phyloP scores from a whole-genome alignment of 2,888 invertebrate genomes.

The Papilio demoleus region DNA sequence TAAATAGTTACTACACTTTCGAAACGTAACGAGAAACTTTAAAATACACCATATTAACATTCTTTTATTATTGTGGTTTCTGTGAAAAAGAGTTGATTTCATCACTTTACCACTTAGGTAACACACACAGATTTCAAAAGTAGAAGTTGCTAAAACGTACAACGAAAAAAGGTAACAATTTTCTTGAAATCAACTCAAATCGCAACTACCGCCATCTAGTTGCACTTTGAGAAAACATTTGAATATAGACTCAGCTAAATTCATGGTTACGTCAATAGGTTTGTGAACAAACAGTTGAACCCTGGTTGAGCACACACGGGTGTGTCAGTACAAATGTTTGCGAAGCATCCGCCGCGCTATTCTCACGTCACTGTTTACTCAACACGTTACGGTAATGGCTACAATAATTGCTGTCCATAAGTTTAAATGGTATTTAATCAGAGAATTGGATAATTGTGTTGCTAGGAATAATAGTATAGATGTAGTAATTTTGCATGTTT shows the following conservation, averaged over 20 bases:
- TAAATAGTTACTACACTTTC: background rate
- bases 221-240: background rate
- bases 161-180: background rate
- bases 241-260: constrained; percentile 32
- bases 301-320: constrained; percentile 60
- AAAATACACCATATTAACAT: background rate
- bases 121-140: background rate
- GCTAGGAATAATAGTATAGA: background rate
- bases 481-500: background rate
- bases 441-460: background rate
- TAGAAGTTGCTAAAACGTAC: background rate
- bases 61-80: constrained; percentile 6
- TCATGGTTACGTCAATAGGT: constrained; percentile 47
- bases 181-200: background rate
- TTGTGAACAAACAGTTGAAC: constrained; percentile 61
- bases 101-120: background rate
- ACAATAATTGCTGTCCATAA: constrained; percentile 63
- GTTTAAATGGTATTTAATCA: constrained; percentile 40
- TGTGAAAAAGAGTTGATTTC: background rate
- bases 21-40: background rate
- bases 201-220: constrained; percentile 12
- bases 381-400: constrained; percentile 75
- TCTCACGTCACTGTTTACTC: constrained; percentile 62
- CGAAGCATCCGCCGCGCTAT: constrained; percentile 49
- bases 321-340: constrained; percentile 70